phyloP scores from a whole-genome alignment of 2,797 vertebrate species.

The Helostoma temminkii region DNA sequence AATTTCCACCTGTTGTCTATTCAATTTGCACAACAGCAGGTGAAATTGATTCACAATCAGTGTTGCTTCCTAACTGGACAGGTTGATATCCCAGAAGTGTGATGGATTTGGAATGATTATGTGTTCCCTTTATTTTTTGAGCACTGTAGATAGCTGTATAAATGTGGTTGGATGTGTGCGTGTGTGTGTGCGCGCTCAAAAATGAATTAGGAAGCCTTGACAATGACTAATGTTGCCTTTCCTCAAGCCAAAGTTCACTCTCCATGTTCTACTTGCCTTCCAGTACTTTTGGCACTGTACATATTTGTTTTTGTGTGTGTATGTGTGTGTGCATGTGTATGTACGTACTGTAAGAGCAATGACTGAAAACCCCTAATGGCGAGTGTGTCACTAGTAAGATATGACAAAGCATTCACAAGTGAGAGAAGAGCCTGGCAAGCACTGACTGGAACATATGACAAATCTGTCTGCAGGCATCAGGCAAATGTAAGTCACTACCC shows the following conservation, averaged over 20 bases:
- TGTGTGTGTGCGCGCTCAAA: background rate
- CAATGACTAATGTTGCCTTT: slow-evolving; percentile 49
- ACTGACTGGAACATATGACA: slow-evolving; percentile 1
- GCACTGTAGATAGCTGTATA: background rate
- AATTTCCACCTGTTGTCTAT: too few species aligned
- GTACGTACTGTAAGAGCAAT: background rate
- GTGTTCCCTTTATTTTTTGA: too few species aligned
- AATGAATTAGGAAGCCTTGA: slow-evolving; percentile 25
- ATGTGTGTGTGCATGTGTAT: slow-evolving; percentile 9
- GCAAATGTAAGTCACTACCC: slow-evolving; percentile 11
- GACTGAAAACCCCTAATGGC: slow-evolving; percentile 12
- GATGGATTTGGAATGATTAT: too few species aligned
- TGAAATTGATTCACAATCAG: too few species aligned
- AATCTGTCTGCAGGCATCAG: background rate
- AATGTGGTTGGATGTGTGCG: background rate
- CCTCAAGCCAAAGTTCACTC: slow-evolving; percentile 50
- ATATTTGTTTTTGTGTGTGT: too few species aligned
- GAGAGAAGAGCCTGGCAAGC: slow-evolving; percentile 10
- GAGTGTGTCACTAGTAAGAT: slow-evolving; percentile 34
- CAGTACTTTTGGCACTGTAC: slow-evolving; percentile 26
- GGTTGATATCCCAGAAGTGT: too few species aligned
- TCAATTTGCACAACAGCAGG: too few species aligned
- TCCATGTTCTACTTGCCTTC: slow-evolving; percentile 44
- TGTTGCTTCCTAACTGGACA: too few species aligned
- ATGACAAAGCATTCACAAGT: slow-evolving; percentile 37